Percentiles rank a stretch among this genome's conserved stretches.
Evolutionary conservation across 2,113 vertebrate species (phyloP).

Genomic region (Willisornis vidua): DNA sequence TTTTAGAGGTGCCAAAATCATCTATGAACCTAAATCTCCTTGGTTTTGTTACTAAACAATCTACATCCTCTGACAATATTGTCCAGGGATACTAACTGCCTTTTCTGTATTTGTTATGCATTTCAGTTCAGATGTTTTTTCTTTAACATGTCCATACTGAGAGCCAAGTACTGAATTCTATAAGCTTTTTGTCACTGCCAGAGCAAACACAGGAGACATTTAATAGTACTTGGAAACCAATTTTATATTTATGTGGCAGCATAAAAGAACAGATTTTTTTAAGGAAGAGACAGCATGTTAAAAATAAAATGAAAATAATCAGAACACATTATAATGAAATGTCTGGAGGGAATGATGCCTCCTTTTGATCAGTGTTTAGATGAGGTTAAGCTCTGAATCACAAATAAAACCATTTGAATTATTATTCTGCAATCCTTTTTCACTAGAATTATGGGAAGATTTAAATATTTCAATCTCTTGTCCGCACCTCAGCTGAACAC

Average conservation of each 20-base stretch:
- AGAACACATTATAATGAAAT: background rate
- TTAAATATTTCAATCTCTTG: slow-evolving; percentile 43
- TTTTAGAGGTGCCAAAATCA: background rate
- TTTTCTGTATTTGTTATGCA: background rate
- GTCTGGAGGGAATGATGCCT: background rate
- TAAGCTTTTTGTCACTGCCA: background rate
- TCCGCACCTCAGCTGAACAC: slow-evolving; percentile 25
- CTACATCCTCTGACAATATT: background rate
- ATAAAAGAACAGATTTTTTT: background rate
- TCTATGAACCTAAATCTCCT: background rate
- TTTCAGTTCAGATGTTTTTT: background rate
- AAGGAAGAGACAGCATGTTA: background rate
- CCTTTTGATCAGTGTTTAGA: background rate
- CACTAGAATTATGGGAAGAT: background rate
- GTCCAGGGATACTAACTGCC: background rate
- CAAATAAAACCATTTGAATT: background rate
- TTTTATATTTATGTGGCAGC: background rate
- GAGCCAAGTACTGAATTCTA: background rate
- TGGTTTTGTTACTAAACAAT: background rate
- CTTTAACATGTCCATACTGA: background rate
- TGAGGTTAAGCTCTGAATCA: background rate
- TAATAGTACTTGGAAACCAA: background rate
- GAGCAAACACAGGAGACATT: background rate
- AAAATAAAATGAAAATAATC: background rate
- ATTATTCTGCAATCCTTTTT: background rate